These are phyloP conservation scores for Homarus gammarus DNA, from an alignment of 2,888 invertebrate genomes.

Conservation along the genomic window DNA sequence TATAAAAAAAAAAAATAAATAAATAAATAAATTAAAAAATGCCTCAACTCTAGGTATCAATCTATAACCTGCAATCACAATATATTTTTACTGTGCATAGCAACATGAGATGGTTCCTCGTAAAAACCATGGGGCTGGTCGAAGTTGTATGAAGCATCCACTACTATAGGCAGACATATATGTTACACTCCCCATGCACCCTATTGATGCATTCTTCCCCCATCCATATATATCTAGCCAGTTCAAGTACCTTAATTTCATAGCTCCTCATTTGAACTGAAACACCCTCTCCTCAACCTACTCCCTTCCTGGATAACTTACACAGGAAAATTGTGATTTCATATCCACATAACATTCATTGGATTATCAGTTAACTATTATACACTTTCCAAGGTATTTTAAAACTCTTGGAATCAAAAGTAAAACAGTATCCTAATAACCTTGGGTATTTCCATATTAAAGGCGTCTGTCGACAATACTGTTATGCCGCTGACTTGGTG, in stretches of 20 bases:
- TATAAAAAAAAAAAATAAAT: no score
- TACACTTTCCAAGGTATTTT: neutral
- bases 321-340: conserved; percentile 25
- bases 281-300: conserved; percentile 55
- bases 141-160: conserved; percentile 29
- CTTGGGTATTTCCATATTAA: neutral
- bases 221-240: conserved; percentile 19
- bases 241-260: neutral
- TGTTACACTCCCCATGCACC: neutral
- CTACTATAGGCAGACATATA: conserved; percentile 24
- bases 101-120: conserved; percentile 31
- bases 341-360: neutral
- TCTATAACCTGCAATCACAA: conserved; percentile 48
- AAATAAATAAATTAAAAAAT: no score
- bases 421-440: neutral
- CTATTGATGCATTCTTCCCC: conserved; percentile 6
- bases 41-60: conserved; percentile 40
- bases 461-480: neutral
- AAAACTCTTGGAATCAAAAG: neutral
- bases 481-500: neutral
- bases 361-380: neutral
- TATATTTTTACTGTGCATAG: conserved; percentile 52
- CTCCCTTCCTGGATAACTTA: conserved; percentile 48
- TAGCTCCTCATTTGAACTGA: conserved; percentile 27
- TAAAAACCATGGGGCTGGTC: conserved; percentile 30